Evolutionary conservation across 2,888 invertebrate genomes (phyloP).

Genomic region (Nomada goodeniana): DNA sequence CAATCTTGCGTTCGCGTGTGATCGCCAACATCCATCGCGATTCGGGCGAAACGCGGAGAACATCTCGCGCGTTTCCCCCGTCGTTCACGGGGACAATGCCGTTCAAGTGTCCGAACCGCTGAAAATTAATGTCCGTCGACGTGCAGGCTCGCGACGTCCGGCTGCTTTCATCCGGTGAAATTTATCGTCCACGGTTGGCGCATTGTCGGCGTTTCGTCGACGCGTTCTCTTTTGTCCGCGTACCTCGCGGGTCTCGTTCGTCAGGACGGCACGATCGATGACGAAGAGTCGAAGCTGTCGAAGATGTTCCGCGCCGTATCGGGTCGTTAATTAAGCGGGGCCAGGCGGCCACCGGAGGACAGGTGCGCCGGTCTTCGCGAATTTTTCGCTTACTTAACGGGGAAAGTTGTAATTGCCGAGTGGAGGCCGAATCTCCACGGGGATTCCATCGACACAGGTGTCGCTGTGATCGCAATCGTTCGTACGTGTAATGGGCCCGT

Average conservation of each 20-base stretch:
- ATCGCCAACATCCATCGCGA: too few relatives aligned
- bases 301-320: not conserved
- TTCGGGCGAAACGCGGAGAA: fast-evolving
- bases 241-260: not conserved
- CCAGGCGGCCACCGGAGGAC: too few relatives aligned
- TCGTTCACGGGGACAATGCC: not conserved
- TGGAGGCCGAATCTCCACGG: not conserved
- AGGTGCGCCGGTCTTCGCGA: too few relatives aligned
- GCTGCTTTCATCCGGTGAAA: not conserved
- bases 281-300: not conserved
- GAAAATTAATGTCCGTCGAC: slow-evolving; percentile 5
- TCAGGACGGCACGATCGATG: not conserved
- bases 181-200: not conserved
- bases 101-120: not conserved
- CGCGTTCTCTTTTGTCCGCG: not conserved
- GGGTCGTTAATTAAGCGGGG: slow-evolving; percentile 12
- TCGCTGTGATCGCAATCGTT: not conserved
- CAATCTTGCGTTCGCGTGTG: too few relatives aligned
- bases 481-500: not conserved
- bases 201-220: not conserved
- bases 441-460: not conserved
- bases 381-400: not conserved
- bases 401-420: slow-evolving; percentile 14
- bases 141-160: not conserved
- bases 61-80: too few relatives aligned